Evolutionary conservation across 2,888 invertebrate species (phyloP), one percentile per base, ranked within the genome.

Genomic region (Dicranocentrus wangi): DNA sequence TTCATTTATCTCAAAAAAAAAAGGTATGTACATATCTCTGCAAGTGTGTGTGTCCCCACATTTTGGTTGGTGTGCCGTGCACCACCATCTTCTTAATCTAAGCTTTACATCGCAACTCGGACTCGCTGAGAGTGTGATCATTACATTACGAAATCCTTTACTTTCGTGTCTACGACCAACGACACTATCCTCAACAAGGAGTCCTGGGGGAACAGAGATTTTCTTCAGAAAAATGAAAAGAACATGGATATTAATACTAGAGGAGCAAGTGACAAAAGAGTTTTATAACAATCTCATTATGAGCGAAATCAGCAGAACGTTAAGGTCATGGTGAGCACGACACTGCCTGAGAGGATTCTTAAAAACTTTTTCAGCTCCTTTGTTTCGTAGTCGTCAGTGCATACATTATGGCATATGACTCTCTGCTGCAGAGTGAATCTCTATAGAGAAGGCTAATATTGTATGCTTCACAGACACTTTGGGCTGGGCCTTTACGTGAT

Each of bases 251-350:
- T 47, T 47, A 47, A n/a, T n/a, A 47, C 15, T n/a, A n/a, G n/a
- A n/a, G 47, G 13, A 47, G n/a, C n/a, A n/a, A n/a, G 47, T 47
- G 47, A 10, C 66, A 47, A 47, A 65, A 23, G 66, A 66, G 25
- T 47, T n/a, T 47, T 47, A 47, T 47, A 47, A n/a, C 13, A 47
- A n/a, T 47, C n/a, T 47, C n/a, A n/a, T 10, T 47, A 47, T 47
- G n/a, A 10, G 47, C 47, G 17, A 21, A 55, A 55, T 17, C 15
- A 23, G 27, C 17, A 47, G 13, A 17, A 65, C 28, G 17, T 42
- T 73, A 73, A 73, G 73, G 73, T 65, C 73, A 73, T 53, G 53
- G 39, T 65, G 39, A 73, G 51, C 73, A 73, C 73, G 63, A 73
- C 42, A 39, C 17, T 28, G 32, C 51, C 61, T 61, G 32, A 47